Conservation (phyloP, 2,888 invertebrate species). For the Phoenoteleia sp. region DNA sequence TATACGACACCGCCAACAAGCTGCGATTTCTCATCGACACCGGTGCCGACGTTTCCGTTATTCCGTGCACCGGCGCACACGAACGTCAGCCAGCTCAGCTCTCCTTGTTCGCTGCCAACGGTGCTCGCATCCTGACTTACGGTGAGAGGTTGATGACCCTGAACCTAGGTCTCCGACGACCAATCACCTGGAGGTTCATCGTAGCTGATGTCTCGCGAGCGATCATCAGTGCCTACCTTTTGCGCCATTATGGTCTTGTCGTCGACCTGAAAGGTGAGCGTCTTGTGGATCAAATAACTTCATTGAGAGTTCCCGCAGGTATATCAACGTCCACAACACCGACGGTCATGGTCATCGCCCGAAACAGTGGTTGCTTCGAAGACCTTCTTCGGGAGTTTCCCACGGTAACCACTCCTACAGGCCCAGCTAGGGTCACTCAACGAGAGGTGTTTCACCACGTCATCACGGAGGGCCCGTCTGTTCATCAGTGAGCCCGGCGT, state of each 20-base stretch:
- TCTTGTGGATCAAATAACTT: slow-evolving; percentile 68
- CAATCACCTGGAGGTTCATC: slow-evolving; percentile 79
- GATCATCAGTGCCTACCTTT: slow-evolving; percentile 82
- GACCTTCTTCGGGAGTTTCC: background rate
- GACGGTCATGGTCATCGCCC: background rate
- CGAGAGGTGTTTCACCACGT: slow-evolving; percentile 76
- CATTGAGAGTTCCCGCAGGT: background rate
- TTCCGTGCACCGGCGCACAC: background rate
- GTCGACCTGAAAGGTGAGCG: background rate
- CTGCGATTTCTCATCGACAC: slow-evolving; percentile 19
- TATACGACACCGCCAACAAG: no score
- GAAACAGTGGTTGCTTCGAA: background rate
- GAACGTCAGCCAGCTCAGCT: background rate
- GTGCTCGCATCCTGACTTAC: slow-evolving; percentile 78
- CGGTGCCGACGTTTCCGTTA: slow-evolving; percentile 35
- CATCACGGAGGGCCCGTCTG: slow-evolving; percentile 81
- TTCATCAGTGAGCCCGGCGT: slow-evolving; percentile 79
- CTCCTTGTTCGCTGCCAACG: slow-evolving; percentile 78
- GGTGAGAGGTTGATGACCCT: slow-evolving; percentile 74
- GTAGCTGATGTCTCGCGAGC: slow-evolving; percentile 80
- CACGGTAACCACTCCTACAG: background rate
- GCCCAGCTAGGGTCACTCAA: background rate
- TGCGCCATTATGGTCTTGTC: slow-evolving; percentile 47
- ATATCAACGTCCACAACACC: background rate
- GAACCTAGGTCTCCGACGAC: slow-evolving; percentile 77